A percentile compares a stretch with the other conserved stretches of the same genome.
These are phyloP conservation scores for Gyrodactylus salaris DNA, from an alignment of 1,140 invertebrate species.

Conservation along the genomic window DNA sequence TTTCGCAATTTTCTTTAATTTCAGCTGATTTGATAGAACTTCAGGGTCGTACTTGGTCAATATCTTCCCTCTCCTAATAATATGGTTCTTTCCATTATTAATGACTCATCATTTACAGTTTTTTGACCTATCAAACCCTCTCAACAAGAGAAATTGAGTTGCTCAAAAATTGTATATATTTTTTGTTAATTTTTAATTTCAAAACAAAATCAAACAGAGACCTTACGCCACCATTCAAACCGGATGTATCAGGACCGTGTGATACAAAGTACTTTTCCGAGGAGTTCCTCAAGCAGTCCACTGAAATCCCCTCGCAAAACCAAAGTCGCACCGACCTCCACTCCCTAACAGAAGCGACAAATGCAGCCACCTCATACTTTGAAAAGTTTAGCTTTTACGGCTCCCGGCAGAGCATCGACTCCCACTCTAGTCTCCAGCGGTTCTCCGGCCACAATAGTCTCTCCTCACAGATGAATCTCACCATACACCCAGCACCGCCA, in stretches of 20 bases:
- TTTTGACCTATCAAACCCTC: no score
- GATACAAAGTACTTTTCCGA: conserved; percentile 88
- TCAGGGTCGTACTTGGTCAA: no score
- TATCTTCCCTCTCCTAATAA: no score
- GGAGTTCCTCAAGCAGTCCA: conserved; percentile 83
- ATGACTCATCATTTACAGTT: no score
- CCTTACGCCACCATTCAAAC: conserved; percentile 46
- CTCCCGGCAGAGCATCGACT: neutral
- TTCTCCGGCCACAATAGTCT: neutral
- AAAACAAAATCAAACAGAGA: no score
- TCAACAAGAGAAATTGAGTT: no score
- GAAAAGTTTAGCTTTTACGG: conserved; percentile 14
- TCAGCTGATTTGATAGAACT: no score
- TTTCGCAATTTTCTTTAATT: no score
- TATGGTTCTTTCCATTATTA: no score
- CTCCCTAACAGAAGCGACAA: conserved; percentile 13
- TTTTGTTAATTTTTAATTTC: no score
- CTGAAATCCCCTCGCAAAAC: conserved; percentile 69
- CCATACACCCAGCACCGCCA: no score
- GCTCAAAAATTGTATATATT: no score
- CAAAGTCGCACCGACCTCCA: conserved; percentile 14
- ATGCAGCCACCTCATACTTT: conserved; percentile 14
- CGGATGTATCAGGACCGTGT: conserved; percentile 66
- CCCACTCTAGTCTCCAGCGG: neutral
- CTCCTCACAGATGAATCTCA: neutral